These are phyloP conservation scores for Microhierax caerulescens DNA, from an alignment of 2,797 vertebrate genomes.

Conservation along the genomic window DNA sequence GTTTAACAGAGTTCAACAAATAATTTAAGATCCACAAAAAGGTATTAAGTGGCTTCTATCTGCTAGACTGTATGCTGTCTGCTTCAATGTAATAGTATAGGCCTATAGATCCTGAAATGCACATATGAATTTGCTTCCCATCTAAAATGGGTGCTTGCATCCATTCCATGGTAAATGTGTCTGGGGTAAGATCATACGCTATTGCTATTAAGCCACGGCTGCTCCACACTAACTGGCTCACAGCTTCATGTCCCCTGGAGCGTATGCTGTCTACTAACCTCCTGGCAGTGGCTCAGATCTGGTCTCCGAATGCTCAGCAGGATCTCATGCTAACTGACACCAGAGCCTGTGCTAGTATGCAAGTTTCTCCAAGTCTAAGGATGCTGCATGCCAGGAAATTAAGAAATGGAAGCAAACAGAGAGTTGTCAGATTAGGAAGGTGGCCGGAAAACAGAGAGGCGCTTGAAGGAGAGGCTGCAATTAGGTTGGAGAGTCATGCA, in stretches of 20 bases:
- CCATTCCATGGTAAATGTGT: neutral
- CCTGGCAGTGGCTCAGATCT: neutral
- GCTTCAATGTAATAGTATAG: neutral
- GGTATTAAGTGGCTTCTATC: neutral
- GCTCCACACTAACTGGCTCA: neutral
- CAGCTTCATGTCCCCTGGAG: neutral
- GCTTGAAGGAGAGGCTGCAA: neutral
- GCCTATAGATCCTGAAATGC: neutral
- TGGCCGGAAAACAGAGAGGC: neutral
- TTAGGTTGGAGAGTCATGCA: neutral
- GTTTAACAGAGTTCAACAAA: neutral
- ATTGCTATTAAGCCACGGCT: neutral
- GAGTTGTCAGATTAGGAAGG: neutral
- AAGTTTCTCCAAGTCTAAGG: neutral
- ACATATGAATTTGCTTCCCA: neutral
- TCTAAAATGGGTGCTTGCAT: neutral
- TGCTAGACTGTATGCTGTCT: neutral
- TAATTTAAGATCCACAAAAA: neutral
- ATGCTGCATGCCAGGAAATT: neutral
- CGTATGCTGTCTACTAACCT: neutral
- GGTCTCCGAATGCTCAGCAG: neutral
- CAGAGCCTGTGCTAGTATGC: neutral
- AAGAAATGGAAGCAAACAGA: neutral
- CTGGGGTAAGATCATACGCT: neutral
- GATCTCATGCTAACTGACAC: neutral